Conservation (phyloP, 2,797 vertebrate species). For the Schizopygopsis pylzovi region DNA sequence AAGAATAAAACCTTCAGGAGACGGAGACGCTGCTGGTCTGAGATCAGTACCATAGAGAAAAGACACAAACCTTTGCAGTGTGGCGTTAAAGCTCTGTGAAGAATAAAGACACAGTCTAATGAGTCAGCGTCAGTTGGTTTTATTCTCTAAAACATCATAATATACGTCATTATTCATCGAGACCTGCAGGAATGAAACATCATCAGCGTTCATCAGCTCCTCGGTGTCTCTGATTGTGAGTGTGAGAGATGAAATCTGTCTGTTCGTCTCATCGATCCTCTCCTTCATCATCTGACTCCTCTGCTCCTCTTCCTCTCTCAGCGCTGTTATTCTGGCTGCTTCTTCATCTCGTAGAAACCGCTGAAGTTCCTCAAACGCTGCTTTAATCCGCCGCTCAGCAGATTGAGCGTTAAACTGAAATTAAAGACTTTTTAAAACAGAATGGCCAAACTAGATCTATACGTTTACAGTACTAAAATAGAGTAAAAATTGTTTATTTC, state of each 20-base stretch:
- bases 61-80: background rate
- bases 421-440: background rate
- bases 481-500: background rate
- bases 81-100: background rate
- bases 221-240: background rate
- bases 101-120: background rate
- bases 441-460: background rate
- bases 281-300: background rate
- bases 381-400: background rate
- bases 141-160: too few relatives aligned
- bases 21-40: background rate
- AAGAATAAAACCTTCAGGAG: background rate
- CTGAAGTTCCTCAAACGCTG: background rate
- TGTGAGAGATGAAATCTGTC: slow-evolving; percentile 21
- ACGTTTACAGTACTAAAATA: background rate
- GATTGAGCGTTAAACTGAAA: background rate
- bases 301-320: slow-evolving; percentile 23
- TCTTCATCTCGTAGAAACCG: background rate
- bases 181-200: slow-evolving; percentile 22
- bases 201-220: slow-evolving; percentile 22
- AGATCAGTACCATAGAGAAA: background rate
- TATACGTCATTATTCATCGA: background rate
- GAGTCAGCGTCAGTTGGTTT: background rate
- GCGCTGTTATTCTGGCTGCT: background rate
- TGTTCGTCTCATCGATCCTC: background rate